Base-by-base conservation (phyloP, 2,797 vertebrate species). In the Cryptoblepharus egeriae region DNA sequence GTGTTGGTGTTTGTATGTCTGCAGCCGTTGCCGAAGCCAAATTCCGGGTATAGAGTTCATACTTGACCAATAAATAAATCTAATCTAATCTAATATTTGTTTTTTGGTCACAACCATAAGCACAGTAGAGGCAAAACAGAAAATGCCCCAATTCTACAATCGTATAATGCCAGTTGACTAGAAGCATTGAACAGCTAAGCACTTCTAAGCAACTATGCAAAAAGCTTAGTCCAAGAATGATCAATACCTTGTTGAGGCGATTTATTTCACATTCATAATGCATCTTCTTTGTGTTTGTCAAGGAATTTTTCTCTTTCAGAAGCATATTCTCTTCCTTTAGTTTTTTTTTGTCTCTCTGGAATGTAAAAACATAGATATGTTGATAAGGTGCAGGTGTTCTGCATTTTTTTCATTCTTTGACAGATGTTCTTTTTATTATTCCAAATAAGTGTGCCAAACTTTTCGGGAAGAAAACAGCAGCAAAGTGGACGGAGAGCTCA, bases 171-270 rank as follows among this genome's bases (percentile, higher is more conserved):
- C 20, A 63, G 16, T 3, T 16, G 11, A 7, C n/a, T 37, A 26
- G 11, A 26, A 28, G 15, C 13, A 30, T 1, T 57, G 11, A 39
- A 8, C 15, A 37, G 64, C 2, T 64, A 69, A 60, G 15, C 28
- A 11, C 20, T 73, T 73, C 35, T 37, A 60, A 81, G 32, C 68
- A 74, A 67, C 73, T 4, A 61, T 65, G 13, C 32, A 22, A 69
- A 42, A 75, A 61, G 61, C 9, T 35, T 8, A 30, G 81, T 88
- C 74, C 3, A 63, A 84, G 5, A 77, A 42, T 57, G 57, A 1
- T 37, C 60, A 73, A 52, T 93, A 96, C 95, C 95, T 96, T 93
- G 75, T 95, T 96, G 69, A 96, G 95, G 28, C 93, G 93, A 70
- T 70, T 93, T 84, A 96, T 96, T 92, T 96, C 96, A 90, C 85